Conservation (phyloP, 1,140 invertebrate genomes). For the Solen grandis region DNA sequence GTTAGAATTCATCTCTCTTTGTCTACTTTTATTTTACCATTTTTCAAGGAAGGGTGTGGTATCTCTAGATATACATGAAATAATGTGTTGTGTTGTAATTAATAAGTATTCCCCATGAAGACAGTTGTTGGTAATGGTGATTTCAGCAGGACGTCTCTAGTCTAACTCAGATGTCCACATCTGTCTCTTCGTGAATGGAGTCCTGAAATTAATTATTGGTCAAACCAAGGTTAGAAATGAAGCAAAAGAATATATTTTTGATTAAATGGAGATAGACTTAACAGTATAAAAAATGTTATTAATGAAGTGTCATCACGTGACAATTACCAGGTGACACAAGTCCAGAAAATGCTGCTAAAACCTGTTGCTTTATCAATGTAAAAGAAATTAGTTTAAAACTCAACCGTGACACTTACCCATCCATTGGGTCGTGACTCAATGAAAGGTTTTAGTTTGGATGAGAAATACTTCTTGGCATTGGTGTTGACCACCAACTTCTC, state of each 20-base stretch:
- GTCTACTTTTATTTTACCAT: no score
- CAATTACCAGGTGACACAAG: no score
- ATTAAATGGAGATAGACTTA: background rate
- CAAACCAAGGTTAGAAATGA: background rate
- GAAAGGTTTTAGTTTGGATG: conserved; percentile 21
- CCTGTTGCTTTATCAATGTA: background rate
- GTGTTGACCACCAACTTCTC: background rate
- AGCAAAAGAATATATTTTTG: background rate
- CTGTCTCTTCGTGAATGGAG: conserved; percentile 46
- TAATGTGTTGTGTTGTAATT: no score
- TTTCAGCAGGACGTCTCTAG: background rate
- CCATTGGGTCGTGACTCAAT: conserved; percentile 34
- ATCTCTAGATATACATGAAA: no score
- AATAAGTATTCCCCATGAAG: no score
- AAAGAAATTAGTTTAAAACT: background rate
- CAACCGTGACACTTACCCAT: conserved; percentile 53
- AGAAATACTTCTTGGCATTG: conserved; percentile 31
- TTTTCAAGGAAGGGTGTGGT: no score
- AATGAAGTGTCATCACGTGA: background rate
- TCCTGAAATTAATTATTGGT: conserved; percentile 22
- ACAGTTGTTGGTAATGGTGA: no score
- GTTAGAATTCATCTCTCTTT: no score
- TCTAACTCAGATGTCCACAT: conserved; percentile 37
- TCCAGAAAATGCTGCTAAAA: background rate
- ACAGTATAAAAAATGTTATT: background rate